Base-by-base conservation (phyloP, 2,113 vertebrate genomes). In the Perognathus longimembris region DNA sequence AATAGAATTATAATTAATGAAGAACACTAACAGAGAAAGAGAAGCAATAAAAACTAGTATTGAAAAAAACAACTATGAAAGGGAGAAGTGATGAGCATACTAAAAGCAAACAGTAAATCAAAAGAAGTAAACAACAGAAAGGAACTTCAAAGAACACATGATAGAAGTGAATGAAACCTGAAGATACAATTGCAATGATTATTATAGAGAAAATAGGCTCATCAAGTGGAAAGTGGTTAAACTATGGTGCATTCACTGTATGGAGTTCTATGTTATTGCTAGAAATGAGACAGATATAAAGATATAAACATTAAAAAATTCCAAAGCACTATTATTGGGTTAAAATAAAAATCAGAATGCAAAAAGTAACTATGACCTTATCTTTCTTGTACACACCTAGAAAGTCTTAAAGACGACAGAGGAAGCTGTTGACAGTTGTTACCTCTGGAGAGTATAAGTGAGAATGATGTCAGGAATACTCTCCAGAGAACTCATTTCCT, bases 231-330 rank as follows among this genome's bases (percentile, higher is more conserved):
- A 82, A 92, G 71, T 36, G 28, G 64, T 90, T 85, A 45, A 67
- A 30, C 32, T 82, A 75, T 70, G 28, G 30, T 67, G 21, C 61
- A 77, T 61, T 83, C 26, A 84, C 32, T 81, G 17, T 76, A 57
- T 66, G 34, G 61, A 87, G 77, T 74, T 78, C 70, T 74, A 79
- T 20, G 5, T 11, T 74, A 50, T 26, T 82, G 57, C 54, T 89
- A 63, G 74, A 88, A 86, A 75, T 69, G 36, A 90, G 42, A 83
- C 28, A 78, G 7, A 75, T 81, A 78, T 22, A 18, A 26, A 96
- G 45, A 70, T 20, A 73, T 1, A 88, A 14, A 61, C 11, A 50
- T 45, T 67, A 81, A 71, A 79, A 70, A 22, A 92, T 38, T 59
- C 66, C 22, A 26, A 34, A 50, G 28, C 8, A 75, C 82, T 78